Evolutionary conservation across 2,888 invertebrate species (phyloP), one percentile per base, ranked within the genome.

Genomic region (Chaetoderma sp.): DNA sequence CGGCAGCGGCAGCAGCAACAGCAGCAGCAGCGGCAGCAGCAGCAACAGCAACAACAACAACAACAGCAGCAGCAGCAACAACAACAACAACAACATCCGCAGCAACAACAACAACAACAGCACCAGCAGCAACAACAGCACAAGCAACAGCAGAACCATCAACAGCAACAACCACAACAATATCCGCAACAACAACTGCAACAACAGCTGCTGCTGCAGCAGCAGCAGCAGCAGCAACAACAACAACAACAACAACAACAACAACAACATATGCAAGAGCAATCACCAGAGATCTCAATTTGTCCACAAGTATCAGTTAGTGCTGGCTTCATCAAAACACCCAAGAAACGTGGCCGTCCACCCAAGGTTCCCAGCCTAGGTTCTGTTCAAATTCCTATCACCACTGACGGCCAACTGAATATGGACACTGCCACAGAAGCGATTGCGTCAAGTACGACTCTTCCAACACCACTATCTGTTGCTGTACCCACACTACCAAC

Each of bases 241-340:
- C 39, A 30, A 60, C 70, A n/a, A 52, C 56, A 2, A 58, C 69
- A 10, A 62, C 71, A 18, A 16, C 33, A 4, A 28, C 30, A 1
- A 23, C 6, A 5, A 32, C 21, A 8, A 54, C 54, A 5, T 33
- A 30, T 30, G 27, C 33, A 47, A 6, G 13, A 23, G 30, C 68
- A 77, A 52, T 76, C 78, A 10, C 73, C 52, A 3, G 28, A 78
- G 18, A 80, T 80, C 76, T 79, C 79, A 78, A 76, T 80, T 0
- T 80, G 78, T 52, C 80, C 77, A 0, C 78, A 77, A 52, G 67
- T 72, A 18, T 68, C 74, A 1, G 67, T 66, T 16, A 66, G 67
- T 47, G 71, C 73, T n/a, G 66, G 71, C 5, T 33, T 70, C 25
- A 77, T 76, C 1, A 75, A 75, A 57, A 77, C 78, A 0, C 72